phyloP scores from a whole-genome alignment of 2,797 vertebrate species.

The Melanotaenia maccullochi region DNA sequence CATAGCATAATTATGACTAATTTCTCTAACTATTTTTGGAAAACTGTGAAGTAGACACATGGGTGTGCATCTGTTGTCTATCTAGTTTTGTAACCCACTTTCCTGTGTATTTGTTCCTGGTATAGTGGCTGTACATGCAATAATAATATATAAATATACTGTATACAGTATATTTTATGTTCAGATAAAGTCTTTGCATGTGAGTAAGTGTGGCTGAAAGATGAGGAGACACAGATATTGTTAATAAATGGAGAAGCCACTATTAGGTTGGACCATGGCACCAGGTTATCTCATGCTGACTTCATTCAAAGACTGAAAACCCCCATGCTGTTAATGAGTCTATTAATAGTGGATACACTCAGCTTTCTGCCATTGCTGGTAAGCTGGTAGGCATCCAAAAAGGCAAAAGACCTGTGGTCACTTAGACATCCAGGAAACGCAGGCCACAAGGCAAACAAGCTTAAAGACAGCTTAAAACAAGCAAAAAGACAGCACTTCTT shows the following conservation, averaged over 20 bases:
- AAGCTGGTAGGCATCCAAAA: constrained; percentile 48
- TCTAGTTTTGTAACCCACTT: neutral
- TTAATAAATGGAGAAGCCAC: constrained; percentile 7
- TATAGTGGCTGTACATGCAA: neutral
- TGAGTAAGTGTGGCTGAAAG: neutral
- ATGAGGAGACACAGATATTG: neutral
- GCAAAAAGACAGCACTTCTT: neutral
- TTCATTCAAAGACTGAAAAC: constrained; percentile 55
- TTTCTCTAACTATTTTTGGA: constrained; percentile 7
- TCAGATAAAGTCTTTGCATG: neutral
- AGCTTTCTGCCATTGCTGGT: constrained; percentile 44
- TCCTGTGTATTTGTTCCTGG: neutral
- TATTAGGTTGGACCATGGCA: constrained; percentile 38
- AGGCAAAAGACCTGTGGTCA: constrained; percentile 42
- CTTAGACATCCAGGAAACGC: constrained; percentile 30
- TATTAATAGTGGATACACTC: constrained; percentile 71
- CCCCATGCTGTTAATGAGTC: constrained; percentile 60
- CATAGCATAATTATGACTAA: neutral
- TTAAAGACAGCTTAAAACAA: neutral
- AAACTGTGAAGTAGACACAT: constrained; percentile 14
- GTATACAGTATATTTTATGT: neutral
- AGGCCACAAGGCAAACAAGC: constrained; percentile 10
- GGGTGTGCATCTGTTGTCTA: neutral
- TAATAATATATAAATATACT: neutral
- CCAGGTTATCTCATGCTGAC: constrained; percentile 60